Percentiles rank a stretch among this genome's conserved stretches.
phyloP scores from a whole-genome alignment of 92 coral and sea anemone species.

The Porites rus region DNA sequence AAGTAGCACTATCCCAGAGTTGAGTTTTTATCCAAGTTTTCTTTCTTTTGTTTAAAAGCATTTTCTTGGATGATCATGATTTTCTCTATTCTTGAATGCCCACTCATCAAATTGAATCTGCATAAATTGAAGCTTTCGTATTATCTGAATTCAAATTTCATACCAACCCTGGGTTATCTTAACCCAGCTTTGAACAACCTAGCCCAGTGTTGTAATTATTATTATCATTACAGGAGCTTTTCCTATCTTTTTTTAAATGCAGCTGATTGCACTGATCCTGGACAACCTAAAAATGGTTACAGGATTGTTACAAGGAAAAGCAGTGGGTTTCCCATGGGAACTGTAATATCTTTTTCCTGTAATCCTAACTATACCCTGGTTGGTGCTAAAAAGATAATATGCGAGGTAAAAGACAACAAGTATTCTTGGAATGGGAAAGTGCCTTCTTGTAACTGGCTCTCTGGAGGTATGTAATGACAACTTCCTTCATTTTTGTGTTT shows the following conservation, averaged over 20 bases:
- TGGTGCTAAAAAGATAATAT: conserved; percentile 70
- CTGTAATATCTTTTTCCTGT: conserved; percentile 25
- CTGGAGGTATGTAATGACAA: conserved; percentile 44
- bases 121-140: no score
- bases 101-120: no score
- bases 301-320: neutral
- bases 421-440: conserved; percentile 68
- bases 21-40: no score
- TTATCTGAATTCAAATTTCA: no score
- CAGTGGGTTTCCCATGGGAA: conserved; percentile 16
- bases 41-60: no score
- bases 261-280: conserved; percentile 42
- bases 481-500: neutral
- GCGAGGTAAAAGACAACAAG: conserved; percentile 8
- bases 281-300: conserved; percentile 16
- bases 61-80: no score
- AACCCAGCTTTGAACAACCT: no score
- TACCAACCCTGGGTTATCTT: no score
- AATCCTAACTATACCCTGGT: conserved; percentile 39
- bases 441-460: conserved; percentile 43
- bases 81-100: no score
- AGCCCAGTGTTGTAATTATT: neutral
- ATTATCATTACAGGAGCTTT: no score
- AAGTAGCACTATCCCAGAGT: no score
- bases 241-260: neutral